phyloP scores from a whole-genome alignment of 2,888 invertebrate genomes.

The Ennomos fuscantarius region DNA sequence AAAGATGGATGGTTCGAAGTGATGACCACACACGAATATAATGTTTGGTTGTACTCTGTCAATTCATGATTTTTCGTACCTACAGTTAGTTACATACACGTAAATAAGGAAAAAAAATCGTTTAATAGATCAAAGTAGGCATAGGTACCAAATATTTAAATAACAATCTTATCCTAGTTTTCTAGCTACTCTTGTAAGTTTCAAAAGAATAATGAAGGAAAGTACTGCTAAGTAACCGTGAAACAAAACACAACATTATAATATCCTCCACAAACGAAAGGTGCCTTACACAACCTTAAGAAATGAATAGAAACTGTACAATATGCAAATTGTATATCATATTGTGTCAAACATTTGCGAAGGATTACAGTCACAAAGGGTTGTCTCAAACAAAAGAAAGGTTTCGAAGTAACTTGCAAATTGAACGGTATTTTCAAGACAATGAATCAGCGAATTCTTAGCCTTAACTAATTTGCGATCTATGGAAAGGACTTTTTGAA shows the following conservation, averaged over 20 bases:
- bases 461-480: constrained; percentile 37
- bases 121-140: no score
- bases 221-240: constrained; percentile 30
- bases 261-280: constrained; percentile 18
- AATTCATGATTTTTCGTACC: no score
- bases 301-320: constrained; percentile 46
- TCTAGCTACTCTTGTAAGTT: background rate
- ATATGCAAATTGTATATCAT: constrained; percentile 49
- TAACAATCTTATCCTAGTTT: background rate
- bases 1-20: constrained; percentile 30
- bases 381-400: constrained; percentile 40
- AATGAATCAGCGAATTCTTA: constrained; percentile 39
- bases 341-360: constrained; percentile 50
- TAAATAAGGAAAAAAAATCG: no score
- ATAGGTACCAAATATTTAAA: background rate
- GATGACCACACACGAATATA: constrained; percentile 33
- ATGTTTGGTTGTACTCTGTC: background rate
- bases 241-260: constrained; percentile 31
- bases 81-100: no score
- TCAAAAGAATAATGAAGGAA: constrained; percentile 23
- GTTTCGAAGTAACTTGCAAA: constrained; percentile 46
- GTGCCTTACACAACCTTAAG: constrained; percentile 21
- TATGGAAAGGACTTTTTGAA: constrained; percentile 24
- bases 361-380: constrained; percentile 50
- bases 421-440: constrained; percentile 42